A percentile compares a stretch with the other conserved stretches of the same genome.
Evolutionary conservation across 2,888 invertebrate genomes (phyloP).

Genomic region (Abscondita cerata): DNA sequence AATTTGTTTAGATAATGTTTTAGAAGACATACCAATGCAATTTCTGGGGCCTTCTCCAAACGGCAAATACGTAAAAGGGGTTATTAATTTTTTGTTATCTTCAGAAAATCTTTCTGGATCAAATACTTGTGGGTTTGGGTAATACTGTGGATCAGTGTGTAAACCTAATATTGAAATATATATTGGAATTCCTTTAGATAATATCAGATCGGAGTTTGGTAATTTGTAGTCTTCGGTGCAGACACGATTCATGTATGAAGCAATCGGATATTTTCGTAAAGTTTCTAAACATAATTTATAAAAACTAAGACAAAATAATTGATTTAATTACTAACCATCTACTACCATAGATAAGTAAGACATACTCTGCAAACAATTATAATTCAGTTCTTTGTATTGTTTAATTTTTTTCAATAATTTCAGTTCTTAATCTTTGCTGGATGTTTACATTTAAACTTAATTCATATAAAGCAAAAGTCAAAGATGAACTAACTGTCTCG

Average conservation of each 20-base stretch:
- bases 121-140: constrained; percentile 54
- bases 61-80: constrained; percentile 13
- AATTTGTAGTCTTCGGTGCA: constrained; percentile 48
- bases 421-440: constrained; percentile 62
- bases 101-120: constrained; percentile 55
- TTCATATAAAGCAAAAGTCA: constrained; percentile 65
- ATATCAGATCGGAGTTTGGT: constrained; percentile 42
- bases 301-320: no score
- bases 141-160: constrained; percentile 54
- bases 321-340: constrained; percentile 58
- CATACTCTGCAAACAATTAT: constrained; percentile 63
- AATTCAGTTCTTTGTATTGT: constrained; percentile 57
- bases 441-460: constrained; percentile 62
- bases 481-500: constrained; percentile 66
- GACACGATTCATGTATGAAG: constrained; percentile 48
- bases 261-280: constrained; percentile 56
- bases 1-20: constrained; percentile 10
- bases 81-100: constrained; percentile 38
- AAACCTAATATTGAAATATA: constrained; percentile 51
- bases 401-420: constrained; percentile 58
- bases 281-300: constrained; percentile 54
- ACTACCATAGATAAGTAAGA: constrained; percentile 66
- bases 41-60: constrained; percentile 30
- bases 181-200: constrained; percentile 53
- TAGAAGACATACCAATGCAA: constrained; percentile 36